phyloP scores from a whole-genome alignment of 1,140 invertebrate genomes.

The Littorina saxatilis region DNA sequence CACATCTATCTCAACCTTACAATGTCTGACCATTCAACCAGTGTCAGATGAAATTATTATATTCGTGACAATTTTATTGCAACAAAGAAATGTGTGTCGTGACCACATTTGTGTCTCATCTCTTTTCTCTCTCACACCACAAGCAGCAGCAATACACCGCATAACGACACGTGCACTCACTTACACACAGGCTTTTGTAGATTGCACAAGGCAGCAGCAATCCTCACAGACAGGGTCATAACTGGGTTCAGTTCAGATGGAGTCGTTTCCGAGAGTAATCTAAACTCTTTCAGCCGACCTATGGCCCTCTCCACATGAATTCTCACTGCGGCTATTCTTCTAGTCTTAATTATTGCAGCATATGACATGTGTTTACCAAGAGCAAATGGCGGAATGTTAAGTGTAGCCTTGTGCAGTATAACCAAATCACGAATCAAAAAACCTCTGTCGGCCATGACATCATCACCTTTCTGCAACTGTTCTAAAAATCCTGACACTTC shows the following conservation, averaged over 20 bases:
- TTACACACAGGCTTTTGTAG: background rate
- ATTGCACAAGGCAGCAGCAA: constrained; percentile 28
- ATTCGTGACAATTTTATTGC: too few species aligned
- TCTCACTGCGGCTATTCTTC: constrained; percentile 43
- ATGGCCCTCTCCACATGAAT: constrained; percentile 52
- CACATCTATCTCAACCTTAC: too few species aligned
- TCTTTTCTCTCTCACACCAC: too few species aligned
- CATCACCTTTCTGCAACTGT: too few species aligned
- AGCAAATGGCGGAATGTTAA: constrained; percentile 40
- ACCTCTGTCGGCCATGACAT: too few species aligned
- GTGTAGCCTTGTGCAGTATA: constrained; percentile 9
- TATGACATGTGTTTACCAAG: background rate
- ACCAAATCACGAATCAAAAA: constrained; percentile 49
- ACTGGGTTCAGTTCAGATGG: constrained; percentile 36
- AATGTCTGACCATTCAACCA: too few species aligned
- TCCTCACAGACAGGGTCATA: constrained; percentile 33
- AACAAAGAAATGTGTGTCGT: too few species aligned
- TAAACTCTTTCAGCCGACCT: constrained; percentile 42
- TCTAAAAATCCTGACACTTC: too few species aligned
- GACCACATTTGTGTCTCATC: too few species aligned
- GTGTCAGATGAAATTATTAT: too few species aligned
- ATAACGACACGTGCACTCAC: too few species aligned
- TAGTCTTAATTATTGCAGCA: constrained; percentile 31
- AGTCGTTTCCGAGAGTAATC: constrained; percentile 36
- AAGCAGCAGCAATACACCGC: too few species aligned